Conservation (phyloP, 2,888 invertebrate genomes). For the Drosophila formosana region DNA sequence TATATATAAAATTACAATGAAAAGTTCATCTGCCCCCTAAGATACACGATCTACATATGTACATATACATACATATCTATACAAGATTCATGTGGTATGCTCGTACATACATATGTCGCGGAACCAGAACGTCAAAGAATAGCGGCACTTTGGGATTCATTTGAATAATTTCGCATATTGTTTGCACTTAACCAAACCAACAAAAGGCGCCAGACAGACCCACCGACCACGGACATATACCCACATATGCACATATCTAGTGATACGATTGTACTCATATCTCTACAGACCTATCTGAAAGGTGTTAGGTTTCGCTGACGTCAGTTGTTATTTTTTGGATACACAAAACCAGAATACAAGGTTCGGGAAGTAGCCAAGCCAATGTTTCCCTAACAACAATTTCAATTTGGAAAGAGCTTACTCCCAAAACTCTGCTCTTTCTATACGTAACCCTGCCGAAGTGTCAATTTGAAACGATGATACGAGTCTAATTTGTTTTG, state of each 20-base stretch:
- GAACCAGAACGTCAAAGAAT: slow-evolving; percentile 19
- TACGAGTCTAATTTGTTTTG: slow-evolving; percentile 46
- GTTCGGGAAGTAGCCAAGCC: neutral
- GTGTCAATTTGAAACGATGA: slow-evolving; percentile 3
- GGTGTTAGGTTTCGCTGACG: slow-evolving; percentile 72
- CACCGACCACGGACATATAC: neutral
- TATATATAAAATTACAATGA: slow-evolving; percentile 17
- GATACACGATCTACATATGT: slow-evolving; percentile 11
- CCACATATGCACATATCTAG: slow-evolving; percentile 3
- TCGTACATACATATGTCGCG: neutral
- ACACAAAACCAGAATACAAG: slow-evolving; percentile 19
- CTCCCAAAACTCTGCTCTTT: neutral
- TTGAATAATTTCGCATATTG: slow-evolving; percentile 77
- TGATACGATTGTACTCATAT: slow-evolving; percentile 55
- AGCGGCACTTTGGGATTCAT: slow-evolving; percentile 43
- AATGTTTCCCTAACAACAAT: slow-evolving; percentile 6
- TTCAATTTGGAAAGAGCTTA: neutral
- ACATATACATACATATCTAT: no score
- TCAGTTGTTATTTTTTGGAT: slow-evolving; percentile 46
- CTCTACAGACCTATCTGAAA: slow-evolving; percentile 48
- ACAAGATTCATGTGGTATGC: no score
- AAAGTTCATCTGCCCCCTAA: neutral
- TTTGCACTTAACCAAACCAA: slow-evolving; percentile 58
- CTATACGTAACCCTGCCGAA: neutral
- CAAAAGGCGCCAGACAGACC: slow-evolving; percentile 50